Evolutionary conservation across 2,888 invertebrate genomes (phyloP).

Genomic region (Drosophila kokeensis): DNA sequence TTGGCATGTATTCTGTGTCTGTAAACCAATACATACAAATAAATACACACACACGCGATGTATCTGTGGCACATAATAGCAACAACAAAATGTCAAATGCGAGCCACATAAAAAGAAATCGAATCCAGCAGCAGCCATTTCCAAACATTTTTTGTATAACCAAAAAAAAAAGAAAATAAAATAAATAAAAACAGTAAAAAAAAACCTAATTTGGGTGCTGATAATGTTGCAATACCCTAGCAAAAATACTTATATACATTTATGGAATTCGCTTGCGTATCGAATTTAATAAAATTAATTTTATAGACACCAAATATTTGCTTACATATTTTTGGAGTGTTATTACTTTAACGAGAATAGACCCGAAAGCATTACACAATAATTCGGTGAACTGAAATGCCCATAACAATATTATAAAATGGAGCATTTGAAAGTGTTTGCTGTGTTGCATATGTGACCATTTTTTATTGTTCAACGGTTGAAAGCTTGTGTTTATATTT

Average conservation of each 20-base stretch:
- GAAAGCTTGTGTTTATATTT: slow-evolving; percentile 59
- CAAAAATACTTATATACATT: not conserved
- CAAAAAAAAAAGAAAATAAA: slow-evolving; percentile 1
- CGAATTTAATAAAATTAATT: not conserved
- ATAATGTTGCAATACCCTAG: slow-evolving; percentile 7
- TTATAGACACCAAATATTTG: not conserved
- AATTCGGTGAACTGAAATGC: not conserved
- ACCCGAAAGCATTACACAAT: not conserved
- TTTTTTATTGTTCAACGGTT: slow-evolving; percentile 74
- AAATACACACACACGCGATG: not conserved
- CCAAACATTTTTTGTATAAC: slow-evolving; percentile 34
- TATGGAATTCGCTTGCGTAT: not conserved
- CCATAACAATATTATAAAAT: not conserved
- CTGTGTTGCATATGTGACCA: slow-evolving; percentile 70
- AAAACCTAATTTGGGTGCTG: not conserved
- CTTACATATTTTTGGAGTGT: not conserved
- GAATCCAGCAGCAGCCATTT: slow-evolving; percentile 39
- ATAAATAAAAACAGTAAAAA: not conserved
- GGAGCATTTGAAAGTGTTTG: slow-evolving; percentile 44
- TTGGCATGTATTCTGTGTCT: slow-evolving; percentile 16
- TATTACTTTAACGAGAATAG: not conserved
- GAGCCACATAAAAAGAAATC: slow-evolving; percentile 52
- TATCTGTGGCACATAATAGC: slow-evolving; percentile 43
- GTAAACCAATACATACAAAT: slow-evolving; percentile 3
- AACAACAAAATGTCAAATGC: slow-evolving; percentile 35